Evolutionary conservation across 23 tunicate species (phyloP), one percentile per base, ranked within the genome.

Genomic region (Ascidia mentula): DNA sequence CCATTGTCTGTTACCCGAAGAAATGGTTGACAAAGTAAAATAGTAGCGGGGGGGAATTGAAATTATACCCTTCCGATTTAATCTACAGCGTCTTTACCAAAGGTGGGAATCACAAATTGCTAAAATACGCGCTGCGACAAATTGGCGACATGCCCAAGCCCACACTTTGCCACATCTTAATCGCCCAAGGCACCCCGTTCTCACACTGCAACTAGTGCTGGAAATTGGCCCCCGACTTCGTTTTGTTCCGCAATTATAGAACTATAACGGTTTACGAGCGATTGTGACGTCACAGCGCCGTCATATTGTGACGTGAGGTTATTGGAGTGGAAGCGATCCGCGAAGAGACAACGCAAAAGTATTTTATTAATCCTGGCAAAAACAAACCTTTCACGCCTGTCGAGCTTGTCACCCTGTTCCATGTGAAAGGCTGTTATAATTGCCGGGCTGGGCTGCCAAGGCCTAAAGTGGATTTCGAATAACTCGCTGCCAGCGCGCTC

Each of bases 251-350:
- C 65, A 53, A 53, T 53, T 53, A 53, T 53, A 20, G 65, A 26
- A 53, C 65, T 53, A 53, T 53, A 20, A 53, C 65, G 28, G 65
- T 28, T 5, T 53, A 20, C 65, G 13, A 26, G 22, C 65, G 65
- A 20, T 53, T 53, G 65, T 53, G 65, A 53, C 65, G 65, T 53
- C 24, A 9, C n/a, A n/a, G 22, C 65, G 65, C 65, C 65, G 65
- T 53, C 4, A 53, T 28, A 53, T 53, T 53, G 65, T 53, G 65
- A 53, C 65, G 65, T 53, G n/a, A n/a, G 24, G 65, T 53, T 53
- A 53, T 53, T 53, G 65, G 65, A 53, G 65, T 28, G 65, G 65
- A 53, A 53, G 22, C 65, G 13, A 53, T 53, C 2, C 65, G 65
- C 65, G 65, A 3, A 20, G 4, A 28, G 65, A 53, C 24, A 53